These are phyloP conservation scores for Canis aureus DNA, from an alignment of 2,113 vertebrate species.

Conservation along the genomic window DNA sequence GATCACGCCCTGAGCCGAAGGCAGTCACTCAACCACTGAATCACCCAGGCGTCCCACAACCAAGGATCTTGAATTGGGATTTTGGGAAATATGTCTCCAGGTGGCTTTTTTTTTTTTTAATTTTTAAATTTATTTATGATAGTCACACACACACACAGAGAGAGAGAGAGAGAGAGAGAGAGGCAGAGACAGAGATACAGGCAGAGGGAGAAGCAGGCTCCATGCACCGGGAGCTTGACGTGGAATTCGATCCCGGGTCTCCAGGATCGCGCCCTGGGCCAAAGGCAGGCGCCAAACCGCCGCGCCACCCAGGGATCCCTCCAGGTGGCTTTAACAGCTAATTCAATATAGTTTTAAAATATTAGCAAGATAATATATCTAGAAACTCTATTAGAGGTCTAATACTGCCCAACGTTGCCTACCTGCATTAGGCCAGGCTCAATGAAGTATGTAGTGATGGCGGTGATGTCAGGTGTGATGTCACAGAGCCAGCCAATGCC, in stretches of 20 bases:
- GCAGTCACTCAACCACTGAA: too few relatives aligned
- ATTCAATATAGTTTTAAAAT: neutral
- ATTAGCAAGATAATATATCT: neutral
- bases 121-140: too few relatives aligned
- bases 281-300: too few relatives aligned
- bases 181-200: too few relatives aligned
- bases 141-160: too few relatives aligned
- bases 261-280: too few relatives aligned
- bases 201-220: too few relatives aligned
- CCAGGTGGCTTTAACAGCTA: neutral
- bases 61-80: slow-evolving; percentile 2
- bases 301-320: too few relatives aligned
- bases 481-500: slow-evolving; percentile 86
- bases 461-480: slow-evolving; percentile 68
- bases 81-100: neutral
- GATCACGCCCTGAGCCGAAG: too few relatives aligned
- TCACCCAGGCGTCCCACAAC: neutral
- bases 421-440: slow-evolving; percentile 85
- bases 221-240: too few relatives aligned
- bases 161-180: too few relatives aligned
- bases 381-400: neutral
- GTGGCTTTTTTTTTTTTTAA: neutral
- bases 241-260: too few relatives aligned
- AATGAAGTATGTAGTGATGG: slow-evolving; percentile 80
- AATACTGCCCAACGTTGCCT: neutral